Evolutionary conservation across 2,888 invertebrate species (phyloP).

Genomic region (Drosophila algonquin): DNA sequence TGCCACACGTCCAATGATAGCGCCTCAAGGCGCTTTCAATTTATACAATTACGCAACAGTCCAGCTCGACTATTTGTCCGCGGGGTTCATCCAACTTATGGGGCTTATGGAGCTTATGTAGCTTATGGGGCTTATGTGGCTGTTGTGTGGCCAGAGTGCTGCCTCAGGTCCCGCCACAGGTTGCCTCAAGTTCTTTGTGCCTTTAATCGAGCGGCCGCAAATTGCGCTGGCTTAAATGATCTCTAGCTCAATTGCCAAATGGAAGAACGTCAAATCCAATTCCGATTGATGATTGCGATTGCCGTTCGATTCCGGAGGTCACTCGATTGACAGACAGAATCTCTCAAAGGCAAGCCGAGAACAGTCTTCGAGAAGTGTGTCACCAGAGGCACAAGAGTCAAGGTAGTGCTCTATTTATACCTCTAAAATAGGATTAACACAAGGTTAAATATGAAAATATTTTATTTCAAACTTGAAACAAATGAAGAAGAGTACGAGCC

Average conservation of each 20-base stretch:
- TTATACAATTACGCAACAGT: conserved; percentile 71
- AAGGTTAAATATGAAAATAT: background rate
- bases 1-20: conserved; percentile 64
- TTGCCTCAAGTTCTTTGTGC: conserved; percentile 33
- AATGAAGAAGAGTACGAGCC: no score
- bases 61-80: conserved; percentile 14
- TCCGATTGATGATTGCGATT: conserved; percentile 38
- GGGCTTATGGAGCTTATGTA: background rate
- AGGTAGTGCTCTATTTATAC: background rate
- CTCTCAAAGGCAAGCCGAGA: background rate
- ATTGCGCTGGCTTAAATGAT: conserved; percentile 68
- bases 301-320: conserved; percentile 20
- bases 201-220: conserved; percentile 47
- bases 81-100: conserved; percentile 9
- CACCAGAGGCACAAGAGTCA: background rate
- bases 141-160: conserved; percentile 5
- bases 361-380: background rate
- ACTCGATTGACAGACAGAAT: background rate
- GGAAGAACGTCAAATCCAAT: conserved; percentile 72
- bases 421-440: background rate
- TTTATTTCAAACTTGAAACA: no score
- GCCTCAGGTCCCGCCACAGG: conserved; percentile 38
- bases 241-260: conserved; percentile 44
- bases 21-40: conserved; percentile 75
- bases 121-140: background rate